Evolutionary conservation across 2,797 vertebrate genomes (phyloP).

Genomic region (Anabas testudineus): DNA sequence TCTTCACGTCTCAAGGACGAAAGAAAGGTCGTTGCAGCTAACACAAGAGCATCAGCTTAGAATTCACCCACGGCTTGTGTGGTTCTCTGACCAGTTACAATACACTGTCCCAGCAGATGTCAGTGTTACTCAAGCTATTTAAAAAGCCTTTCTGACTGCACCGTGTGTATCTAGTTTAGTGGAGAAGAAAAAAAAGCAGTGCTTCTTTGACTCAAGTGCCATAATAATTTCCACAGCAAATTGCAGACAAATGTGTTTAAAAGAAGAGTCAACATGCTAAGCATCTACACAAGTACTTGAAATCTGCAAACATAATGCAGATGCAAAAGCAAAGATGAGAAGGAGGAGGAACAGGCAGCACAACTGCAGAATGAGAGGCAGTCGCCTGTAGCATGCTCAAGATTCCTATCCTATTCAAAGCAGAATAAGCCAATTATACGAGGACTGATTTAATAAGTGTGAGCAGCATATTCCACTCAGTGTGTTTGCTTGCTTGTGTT

Average conservation of each 20-base stretch:
- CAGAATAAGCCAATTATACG: slow-evolving; percentile 62
- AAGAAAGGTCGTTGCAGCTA: neutral
- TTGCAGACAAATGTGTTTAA: slow-evolving; percentile 3
- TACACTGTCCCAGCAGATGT: slow-evolving; percentile 85
- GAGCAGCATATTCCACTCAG: slow-evolving; percentile 54
- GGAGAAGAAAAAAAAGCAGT: slow-evolving; percentile 27
- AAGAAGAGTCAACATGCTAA: slow-evolving; percentile 34
- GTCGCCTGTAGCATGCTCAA: slow-evolving; percentile 47
- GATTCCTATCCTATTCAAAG: slow-evolving; percentile 54
- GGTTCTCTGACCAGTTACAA: slow-evolving; percentile 34
- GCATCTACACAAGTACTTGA: slow-evolving; percentile 24
- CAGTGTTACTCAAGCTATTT: slow-evolving; percentile 84
- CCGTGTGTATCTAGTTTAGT: too few relatives aligned
- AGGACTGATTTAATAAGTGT: slow-evolving; percentile 68
- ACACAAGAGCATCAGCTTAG: neutral
- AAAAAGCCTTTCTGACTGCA: slow-evolving; percentile 13
- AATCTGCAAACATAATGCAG: slow-evolving; percentile 30
- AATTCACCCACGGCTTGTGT: neutral
- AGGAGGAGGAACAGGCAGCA: slow-evolving; percentile 31
- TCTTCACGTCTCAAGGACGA: neutral
- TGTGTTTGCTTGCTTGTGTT: slow-evolving; percentile 38
- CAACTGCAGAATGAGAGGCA: slow-evolving; percentile 31
- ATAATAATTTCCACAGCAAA: slow-evolving; percentile 12
- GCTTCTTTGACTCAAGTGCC: slow-evolving; percentile 8
- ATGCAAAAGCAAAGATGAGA: slow-evolving; percentile 11